Evolutionary conservation across 2,797 vertebrate species (phyloP), one percentile per base, ranked within the genome.

Genomic region (Petrocephalus sullivani): DNA sequence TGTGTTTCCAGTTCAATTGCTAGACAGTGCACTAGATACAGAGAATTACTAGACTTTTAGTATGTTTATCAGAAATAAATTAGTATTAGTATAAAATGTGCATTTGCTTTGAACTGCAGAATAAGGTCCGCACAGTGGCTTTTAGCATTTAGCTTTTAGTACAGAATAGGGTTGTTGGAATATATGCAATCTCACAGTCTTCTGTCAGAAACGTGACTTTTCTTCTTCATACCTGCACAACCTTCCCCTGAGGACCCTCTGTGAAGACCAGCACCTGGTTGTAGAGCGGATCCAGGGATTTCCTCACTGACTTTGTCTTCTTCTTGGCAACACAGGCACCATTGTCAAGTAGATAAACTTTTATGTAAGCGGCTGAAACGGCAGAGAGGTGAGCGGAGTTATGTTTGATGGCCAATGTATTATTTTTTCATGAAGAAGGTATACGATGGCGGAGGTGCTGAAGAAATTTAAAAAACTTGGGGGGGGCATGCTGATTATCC

Each of bases 221-320:
- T 78, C 71, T 21, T 12, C 58, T 87, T 19, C 93, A 93, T 94
- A 99, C 98, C 98, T 99, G 98, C 37, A 99, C 95, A 87, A 99
- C 97, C 94, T 99, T 99, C 87, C 98, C 98, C 94, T 99, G 98
- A 0, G 98, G 97, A 86, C 96, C 97, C 90, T 98, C 98, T 0
- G 97, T 96, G 94, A 99, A 99, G 91, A 98, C 95, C 88, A 99
- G 96, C 93, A 98, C 97, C 96, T 99, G 98, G 95, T 99, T 98
- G 94, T 99, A 99, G 90, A 99, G 95, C 0, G 98, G 98, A 91
- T 99, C 98, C 93, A 98, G 93, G 0, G 97, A 98, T 94, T 99
- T 99, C 89, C 98, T 96, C 90, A 97, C 98, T 0, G 97, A 96
- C 96, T 99, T 99, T 90, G 98, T 99, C 94, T 99, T 99, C 96